These are phyloP conservation scores for Sturnus vulgaris DNA, from an alignment of 2,113 vertebrate genomes.

Conservation along the genomic window DNA sequence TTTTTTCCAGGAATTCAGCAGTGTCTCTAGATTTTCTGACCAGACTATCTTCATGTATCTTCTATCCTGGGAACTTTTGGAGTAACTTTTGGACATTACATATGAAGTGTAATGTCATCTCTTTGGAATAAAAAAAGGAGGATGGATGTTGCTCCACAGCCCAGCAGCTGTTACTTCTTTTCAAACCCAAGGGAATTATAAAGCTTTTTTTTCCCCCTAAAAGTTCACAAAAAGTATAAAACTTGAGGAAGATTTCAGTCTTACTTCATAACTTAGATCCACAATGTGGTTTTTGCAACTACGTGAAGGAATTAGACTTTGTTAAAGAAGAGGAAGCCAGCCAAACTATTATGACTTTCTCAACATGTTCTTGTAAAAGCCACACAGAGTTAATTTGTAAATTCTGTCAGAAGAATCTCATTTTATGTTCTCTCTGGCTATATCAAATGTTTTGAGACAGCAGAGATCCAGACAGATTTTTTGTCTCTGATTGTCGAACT, in stretches of 20 bases:
- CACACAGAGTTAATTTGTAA: slow-evolving; percentile 21
- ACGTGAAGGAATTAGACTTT: not conserved
- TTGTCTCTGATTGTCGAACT: not conserved
- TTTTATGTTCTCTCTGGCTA: slow-evolving; percentile 9
- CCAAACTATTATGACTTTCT: slow-evolving; percentile 15
- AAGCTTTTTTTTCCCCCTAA: not conserved
- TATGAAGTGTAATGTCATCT: slow-evolving; percentile 40
- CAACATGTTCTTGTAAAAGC: slow-evolving; percentile 11
- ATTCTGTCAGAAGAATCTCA: slow-evolving; percentile 22
- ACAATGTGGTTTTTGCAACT: not conserved
- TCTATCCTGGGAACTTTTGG: slow-evolving; percentile 7
- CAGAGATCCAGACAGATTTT: slow-evolving; percentile 10
- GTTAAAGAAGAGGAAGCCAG: slow-evolving; percentile 6
- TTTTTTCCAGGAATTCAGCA: slow-evolving; percentile 16
- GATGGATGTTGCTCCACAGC: not conserved
- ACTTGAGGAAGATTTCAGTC: not conserved
- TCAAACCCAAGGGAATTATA: not conserved
- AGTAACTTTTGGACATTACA: slow-evolving; percentile 1
- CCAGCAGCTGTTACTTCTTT: slow-evolving; percentile 41
- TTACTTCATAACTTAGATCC: not conserved
- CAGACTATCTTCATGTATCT: not conserved
- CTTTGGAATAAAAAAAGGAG: slow-evolving; percentile 27
- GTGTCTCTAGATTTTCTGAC: slow-evolving; percentile 9
- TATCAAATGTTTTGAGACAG: slow-evolving; percentile 33
- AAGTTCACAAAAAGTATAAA: slow-evolving; percentile 1